These are phyloP conservation scores for Sebastes nivosus DNA, from an alignment of 2,797 vertebrate genomes.

Conservation along the genomic window DNA sequence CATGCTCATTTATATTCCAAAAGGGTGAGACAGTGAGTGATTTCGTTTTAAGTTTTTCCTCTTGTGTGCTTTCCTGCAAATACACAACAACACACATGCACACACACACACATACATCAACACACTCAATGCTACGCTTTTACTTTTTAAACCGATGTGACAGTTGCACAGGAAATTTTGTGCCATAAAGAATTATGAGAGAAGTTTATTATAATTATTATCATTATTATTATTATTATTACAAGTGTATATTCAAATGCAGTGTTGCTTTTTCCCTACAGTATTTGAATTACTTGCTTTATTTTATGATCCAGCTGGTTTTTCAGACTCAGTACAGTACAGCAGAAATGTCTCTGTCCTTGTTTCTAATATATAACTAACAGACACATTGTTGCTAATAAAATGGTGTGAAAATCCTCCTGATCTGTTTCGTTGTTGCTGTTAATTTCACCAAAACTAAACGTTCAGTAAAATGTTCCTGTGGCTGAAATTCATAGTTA, in stretches of 20 bases:
- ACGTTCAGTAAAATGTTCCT: background rate
- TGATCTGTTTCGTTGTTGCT: background rate
- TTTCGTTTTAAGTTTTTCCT: constrained; percentile 44
- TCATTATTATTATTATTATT: constrained; percentile 54
- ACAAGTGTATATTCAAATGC: constrained; percentile 75
- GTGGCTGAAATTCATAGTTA: background rate
- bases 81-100: constrained; percentile 23
- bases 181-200: constrained; percentile 74
- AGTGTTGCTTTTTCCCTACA: constrained; percentile 74
- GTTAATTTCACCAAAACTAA: background rate
- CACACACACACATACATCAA: constrained; percentile 15
- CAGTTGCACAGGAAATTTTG: constrained; percentile 75
- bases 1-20: constrained; percentile 51
- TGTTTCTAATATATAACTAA: constrained; percentile 83
- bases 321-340: constrained; percentile 72
- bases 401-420: constrained; percentile 79
- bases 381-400: constrained; percentile 85
- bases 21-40: constrained; percentile 53
- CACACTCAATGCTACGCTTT: constrained; percentile 56
- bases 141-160: constrained; percentile 61
- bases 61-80: constrained; percentile 63
- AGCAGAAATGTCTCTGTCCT: constrained; percentile 80
- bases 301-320: constrained; percentile 72
- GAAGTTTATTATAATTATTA: constrained; percentile 50
- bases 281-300: constrained; percentile 72